phyloP scores from a whole-genome alignment of 2,888 invertebrate genomes.

The Latheticus oryzae region DNA sequence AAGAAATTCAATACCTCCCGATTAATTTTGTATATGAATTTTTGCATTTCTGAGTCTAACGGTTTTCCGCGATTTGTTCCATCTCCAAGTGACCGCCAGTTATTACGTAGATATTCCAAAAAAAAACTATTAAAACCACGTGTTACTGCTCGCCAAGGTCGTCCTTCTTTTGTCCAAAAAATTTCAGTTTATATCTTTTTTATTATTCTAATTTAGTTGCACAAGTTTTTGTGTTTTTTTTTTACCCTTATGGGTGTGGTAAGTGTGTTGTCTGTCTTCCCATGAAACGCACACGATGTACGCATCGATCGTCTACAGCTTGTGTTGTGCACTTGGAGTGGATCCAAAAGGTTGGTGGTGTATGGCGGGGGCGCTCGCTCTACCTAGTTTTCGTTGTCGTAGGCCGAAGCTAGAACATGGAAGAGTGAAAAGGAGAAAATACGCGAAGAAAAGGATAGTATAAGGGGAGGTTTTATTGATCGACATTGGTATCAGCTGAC shows the following conservation, averaged over 20 bases:
- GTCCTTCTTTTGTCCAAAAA: conserved; percentile 27
- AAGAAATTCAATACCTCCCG: no score
- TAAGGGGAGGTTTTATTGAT: conserved; percentile 50
- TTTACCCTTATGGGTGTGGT: conserved; percentile 21
- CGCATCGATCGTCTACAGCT: conserved; percentile 31
- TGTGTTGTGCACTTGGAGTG: conserved; percentile 33
- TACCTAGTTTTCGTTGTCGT: conserved; percentile 52
- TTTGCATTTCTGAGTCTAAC: no score
- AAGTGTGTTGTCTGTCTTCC: conserved; percentile 7
- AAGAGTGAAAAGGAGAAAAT: conserved; percentile 34
- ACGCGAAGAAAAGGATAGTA: no score
- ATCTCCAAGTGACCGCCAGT: no score
- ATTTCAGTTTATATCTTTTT: no score
- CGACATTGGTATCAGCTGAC: conserved; percentile 55
- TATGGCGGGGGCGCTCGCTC: conserved; percentile 40
- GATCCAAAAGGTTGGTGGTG: conserved; percentile 24
- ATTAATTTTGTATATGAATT: no score
- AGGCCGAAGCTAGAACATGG: conserved; percentile 45
- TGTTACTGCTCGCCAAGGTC: conserved; percentile 34
- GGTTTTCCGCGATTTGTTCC: no score
- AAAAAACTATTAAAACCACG: no score
- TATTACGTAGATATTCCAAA: no score
- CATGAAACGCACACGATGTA: conserved; percentile 14
- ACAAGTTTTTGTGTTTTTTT: neutral
- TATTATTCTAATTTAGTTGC: no score